Evolutionary conservation across 2,797 vertebrate species (phyloP), one percentile per base, ranked within the genome.

Genomic region (Distichodus sexfasciatus): DNA sequence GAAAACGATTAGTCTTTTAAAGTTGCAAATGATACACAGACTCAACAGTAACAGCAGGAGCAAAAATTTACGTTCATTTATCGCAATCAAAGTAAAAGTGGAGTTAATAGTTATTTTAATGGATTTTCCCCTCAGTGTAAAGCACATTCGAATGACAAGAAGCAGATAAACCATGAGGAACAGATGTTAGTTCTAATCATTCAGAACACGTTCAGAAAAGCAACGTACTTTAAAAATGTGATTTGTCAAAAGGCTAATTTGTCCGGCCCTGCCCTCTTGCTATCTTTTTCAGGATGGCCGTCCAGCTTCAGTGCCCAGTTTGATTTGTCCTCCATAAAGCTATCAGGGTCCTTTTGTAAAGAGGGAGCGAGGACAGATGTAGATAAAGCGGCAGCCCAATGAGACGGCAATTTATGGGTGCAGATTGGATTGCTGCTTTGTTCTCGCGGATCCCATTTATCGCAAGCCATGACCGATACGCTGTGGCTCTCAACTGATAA

Each of bases 401-500:
- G 28, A 73, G 36, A 72, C 71, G 44, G 21, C 41, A 66, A 82
- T 87, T 77, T 84, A 75, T 84, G 63, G 71, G 24, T 29, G 26
- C 5, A 6, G 29, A 47, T 57, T 38, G 66, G 63, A 66, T 54
- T 61, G 24, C 12, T 40, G 26, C 60, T 40, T 74, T 71, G 61
- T 50, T 50, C 3, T 2, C 24, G n/a, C 0, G 2, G 66, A 75
- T 75, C 68, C 53, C 55, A 47, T 55, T n/a, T 60, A 54, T 72
- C 54, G 28, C 59, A 66, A 59, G 47, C 53, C 17, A 11, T 36
- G 48, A 15, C 23, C 48, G 41, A 44, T 79, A 79, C 66, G 75
- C 76, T 83, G 81, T 71, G 77, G 50, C 68, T 59, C 71, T 75
- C 41, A 57, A 53, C 78, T 76, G 84, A 88, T 89, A 87, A 78